Evolutionary conservation across 2,888 invertebrate species (phyloP), one percentile per base, ranked within the genome.

Genomic region (Drosophila austrosaltans): DNA sequence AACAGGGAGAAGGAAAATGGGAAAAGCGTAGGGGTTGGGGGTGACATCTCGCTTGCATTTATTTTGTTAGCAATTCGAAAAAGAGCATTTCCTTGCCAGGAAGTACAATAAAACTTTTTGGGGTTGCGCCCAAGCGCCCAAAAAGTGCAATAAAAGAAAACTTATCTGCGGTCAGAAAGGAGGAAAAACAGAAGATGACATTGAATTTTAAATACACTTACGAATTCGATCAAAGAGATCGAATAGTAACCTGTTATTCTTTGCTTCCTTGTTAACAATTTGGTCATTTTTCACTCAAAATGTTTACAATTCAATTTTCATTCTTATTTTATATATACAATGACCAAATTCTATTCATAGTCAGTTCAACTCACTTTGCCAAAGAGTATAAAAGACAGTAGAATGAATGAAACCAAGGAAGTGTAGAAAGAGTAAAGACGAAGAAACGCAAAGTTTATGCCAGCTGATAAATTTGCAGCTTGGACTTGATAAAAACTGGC

Each of bases 81-180:
- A 83, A 86, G 86, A 81, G 84, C 84, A 81, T 88, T 83, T 88
- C 75, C 73, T 74, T 75, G 69, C 67, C 76, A 72, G 57, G 48
- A 48, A 66, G 64, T 70, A 65, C 83, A 76, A 83, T 83, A 81
- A 83, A 81, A 81, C 83, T 81, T 81, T 78, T 72, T 71, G 63
- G 69, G 75, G 75, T 67, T 63, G 58, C 58, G 58, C 58, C 20
- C 54, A 42, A 54, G 39, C 54, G 42, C 74, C 75, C 71, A 86
- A 16, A 16, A 16, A 86, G 67, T 87, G 87, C 84, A 84, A 84
- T 84, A 86, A 84, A 84, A 84, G 89, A 88, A 82, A 84, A 84
- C 89, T 88, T 84, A 84, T 88, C 84, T 82, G 59, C 82, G 81
- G 72, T 72, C 48, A 48, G 48, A 48, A 48, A 48, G 10, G 22